Evolutionary conservation across 2,888 invertebrate species (phyloP), one percentile per base, ranked within the genome.

Genomic region (Clostera curtula): DNA sequence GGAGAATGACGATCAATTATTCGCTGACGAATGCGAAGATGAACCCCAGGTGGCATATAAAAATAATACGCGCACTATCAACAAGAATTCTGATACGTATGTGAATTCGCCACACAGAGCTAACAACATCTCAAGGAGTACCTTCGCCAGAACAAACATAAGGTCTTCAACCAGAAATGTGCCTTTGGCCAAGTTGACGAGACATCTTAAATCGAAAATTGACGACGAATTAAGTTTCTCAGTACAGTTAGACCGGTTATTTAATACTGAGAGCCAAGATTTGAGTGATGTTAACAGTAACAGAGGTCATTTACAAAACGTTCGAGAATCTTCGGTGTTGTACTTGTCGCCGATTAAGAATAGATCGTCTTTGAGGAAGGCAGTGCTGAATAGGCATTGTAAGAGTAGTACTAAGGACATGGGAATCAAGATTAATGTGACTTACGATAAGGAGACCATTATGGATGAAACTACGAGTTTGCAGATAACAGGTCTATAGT

Each of bases 221-320:
- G 45, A 49, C 5, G 60, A 60, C 4, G 72, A 77, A 28, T 41
- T 79, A 0, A 80, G 71, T 46, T 83, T 82, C 34, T 76, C 82
- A 0, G 55, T 69, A 0, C 63, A 77, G 50, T 43, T 83, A 9
- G 75, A 82, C 18, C 56, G 61, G 20, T 37, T 82, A 13, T 71
- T 79, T n/a, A 56, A 63, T 33, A 30, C 64, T 0, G 52, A 55
- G 18, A 29, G 28, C 4, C 44, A 46, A 12, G 45, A 49, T 5
- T 52, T 38, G 3, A 14, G 29, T 4, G 40, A 38, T 18, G 36
- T 30, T n/a, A n/a, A n/a, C n/a, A n/a, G n/a, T n/a, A n/a, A n/a
- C n/a, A n/a, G n/a, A n/a, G n/a, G n/a, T n/a, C 29, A 48, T 4
- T 19, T 57, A 21, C 41, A 44, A 4, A 54, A 41, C 24, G 34